Evolutionary conservation across 2,113 vertebrate species (phyloP).

Genomic region (Urocitellus parryii): DNA sequence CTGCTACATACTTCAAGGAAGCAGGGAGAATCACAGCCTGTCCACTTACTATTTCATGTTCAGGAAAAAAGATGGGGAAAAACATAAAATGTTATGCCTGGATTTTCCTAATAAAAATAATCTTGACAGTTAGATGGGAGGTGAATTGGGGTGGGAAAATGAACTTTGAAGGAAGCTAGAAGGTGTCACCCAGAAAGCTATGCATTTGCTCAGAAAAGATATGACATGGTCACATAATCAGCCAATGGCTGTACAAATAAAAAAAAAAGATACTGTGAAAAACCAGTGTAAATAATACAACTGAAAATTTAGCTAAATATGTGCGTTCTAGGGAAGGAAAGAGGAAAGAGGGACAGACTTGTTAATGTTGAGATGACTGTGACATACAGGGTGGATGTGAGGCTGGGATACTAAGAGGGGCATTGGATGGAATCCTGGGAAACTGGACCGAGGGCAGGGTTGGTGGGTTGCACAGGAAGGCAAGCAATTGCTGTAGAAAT

Average conservation of each 20-base stretch:
- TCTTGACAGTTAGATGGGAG: background rate
- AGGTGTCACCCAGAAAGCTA: background rate
- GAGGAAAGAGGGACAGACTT: background rate
- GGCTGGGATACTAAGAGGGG: background rate
- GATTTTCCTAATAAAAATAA: background rate
- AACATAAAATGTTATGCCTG: background rate
- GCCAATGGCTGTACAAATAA: background rate
- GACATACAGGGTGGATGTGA: accelerated
- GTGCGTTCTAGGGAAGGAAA: background rate
- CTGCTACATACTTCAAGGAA: background rate
- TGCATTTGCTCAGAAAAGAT: background rate
- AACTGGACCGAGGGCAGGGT: too few species aligned
- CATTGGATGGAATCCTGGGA: background rate
- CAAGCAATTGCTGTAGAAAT: background rate
- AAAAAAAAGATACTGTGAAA: background rate
- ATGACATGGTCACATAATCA: background rate
- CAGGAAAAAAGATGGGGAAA: background rate
- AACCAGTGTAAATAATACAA: background rate
- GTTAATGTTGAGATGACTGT: background rate
- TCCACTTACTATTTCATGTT: background rate
- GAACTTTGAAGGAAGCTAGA: background rate
- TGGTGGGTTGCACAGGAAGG: background rate
- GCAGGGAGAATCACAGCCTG: too few species aligned
- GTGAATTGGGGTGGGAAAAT: background rate
- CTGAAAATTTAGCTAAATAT: background rate